Base-by-base conservation (phyloP, 2,113 vertebrate species). In the Suricata suricatta region DNA sequence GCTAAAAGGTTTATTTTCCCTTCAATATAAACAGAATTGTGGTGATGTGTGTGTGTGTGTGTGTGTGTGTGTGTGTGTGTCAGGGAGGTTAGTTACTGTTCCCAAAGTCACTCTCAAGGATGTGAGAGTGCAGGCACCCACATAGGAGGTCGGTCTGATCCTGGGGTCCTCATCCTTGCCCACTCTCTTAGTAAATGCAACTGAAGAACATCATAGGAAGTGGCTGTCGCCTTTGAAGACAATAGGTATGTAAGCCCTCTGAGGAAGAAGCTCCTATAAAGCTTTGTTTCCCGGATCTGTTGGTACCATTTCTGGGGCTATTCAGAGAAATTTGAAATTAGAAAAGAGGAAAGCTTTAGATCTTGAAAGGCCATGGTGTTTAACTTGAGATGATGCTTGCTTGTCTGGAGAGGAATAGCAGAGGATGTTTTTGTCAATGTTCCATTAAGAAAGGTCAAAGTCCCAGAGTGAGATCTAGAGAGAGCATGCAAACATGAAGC, bases 351-450 rank as follows among this genome's bases (percentile, higher is more conserved):
- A 98, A 38, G 60, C 74, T 98, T 97, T 94, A 81, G 68, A 91
- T 98, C 95, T 97, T 97, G 93, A 98, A 98, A 98, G 97, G 97
- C 96, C 97, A 97, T 71, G 47, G 86, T 96, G 93, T 98, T 98
- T 98, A 97, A 95, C 96, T 98, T 87, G 98, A 97, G 97, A 97
- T 97, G 86, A 98, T 97, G 94, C 92, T 98, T 98, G 91, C 98
- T 98, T 97, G 98, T 79, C 57, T 92, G 96, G 95, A 93, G 87
- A 97, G 97, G 98, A 98, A 98, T 89, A 98, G 95, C 95, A 98
- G 95, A 19, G 90, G 82, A 91, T 98, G 88, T 97, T 98, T 98
- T 98, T 60, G 95, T 97, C 98, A 98, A 94, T 98, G 97, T 98
- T 98, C 96, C 85, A 87, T 98, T 98, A 98, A 88, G 97, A 90